Base-by-base conservation (phyloP, 2,113 vertebrate genomes). In the Pelecanoides urinatrix region DNA sequence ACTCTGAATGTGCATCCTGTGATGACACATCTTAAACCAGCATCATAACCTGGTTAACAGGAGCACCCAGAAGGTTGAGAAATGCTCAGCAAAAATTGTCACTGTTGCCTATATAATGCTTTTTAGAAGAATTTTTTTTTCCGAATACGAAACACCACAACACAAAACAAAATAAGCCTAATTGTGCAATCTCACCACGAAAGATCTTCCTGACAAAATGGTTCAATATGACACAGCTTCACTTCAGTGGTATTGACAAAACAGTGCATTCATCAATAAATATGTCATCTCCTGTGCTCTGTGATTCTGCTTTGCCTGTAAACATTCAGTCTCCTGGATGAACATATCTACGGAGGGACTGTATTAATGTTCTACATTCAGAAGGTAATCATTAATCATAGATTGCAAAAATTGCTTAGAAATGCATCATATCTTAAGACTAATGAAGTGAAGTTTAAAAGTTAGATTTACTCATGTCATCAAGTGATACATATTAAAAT, bases 241-340 rank as follows among this genome's bases (percentile, higher is more conserved):
- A 74, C 87, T 91, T 89, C 83, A 90, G 84, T 47, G 66, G 26
- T 96, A 97, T 97, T 91, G 95, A 97, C 91, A 96, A 92, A 97
- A 86, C 22, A 89, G 70, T 74, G 49, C 73, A 75, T 96, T 88
- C 76, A 88, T 96, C 96, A 96, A 97, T 96, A 96, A 93, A 95
- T 75, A 87, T 91, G 76, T 94, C 86, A 78, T 92, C 87, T 95
- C 59, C 25, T 74, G 50, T 75, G 55, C 47, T 86, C 36, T 58
- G 21, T 83, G 73, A 92, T 80, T 92, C 47, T 75, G 34, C 53
- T 82, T 86, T 55, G 44, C 45, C 76, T 95, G 71, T 90, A 92
- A 95, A 91, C 36, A 73, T 95, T 84, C 42, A 49, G 40, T 89
- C n/a, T 79, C 8, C 27, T 65, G 65, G 52, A 90, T 77, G 76